These are phyloP conservation scores for Neolamprologus devosi DNA, from an alignment of 2,113 vertebrate genomes.

Conservation along the genomic window DNA sequence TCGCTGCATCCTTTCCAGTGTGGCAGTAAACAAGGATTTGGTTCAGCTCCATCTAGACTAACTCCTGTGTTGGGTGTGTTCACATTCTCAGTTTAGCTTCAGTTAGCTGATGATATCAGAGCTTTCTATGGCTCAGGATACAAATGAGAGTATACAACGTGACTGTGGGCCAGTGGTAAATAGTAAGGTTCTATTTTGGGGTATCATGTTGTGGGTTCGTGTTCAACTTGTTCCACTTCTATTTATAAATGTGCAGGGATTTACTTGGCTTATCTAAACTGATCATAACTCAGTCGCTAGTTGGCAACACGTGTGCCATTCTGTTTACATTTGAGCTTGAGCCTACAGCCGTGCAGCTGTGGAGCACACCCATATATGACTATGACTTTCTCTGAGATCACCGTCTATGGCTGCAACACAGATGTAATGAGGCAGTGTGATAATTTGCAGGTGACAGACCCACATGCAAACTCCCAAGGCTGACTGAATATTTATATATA, in stretches of 20 bases:
- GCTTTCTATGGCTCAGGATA: background rate
- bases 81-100: background rate
- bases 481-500: background rate
- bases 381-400: background rate
- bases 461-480: background rate
- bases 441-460: background rate
- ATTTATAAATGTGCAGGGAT: background rate
- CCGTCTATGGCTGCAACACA: background rate
- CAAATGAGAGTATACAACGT: background rate
- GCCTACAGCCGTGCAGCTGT: background rate
- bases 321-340: constrained; percentile 3
- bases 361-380: constrained; percentile 16
- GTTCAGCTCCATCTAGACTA: background rate
- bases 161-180: background rate
- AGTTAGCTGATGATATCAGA: background rate
- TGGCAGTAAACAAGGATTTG: constrained; percentile 48
- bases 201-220: background rate
- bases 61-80: background rate
- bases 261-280: background rate
- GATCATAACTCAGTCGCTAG: background rate
- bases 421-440: background rate
- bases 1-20: background rate
- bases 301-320: background rate
- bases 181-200: background rate
- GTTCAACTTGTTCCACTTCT: background rate